Evolutionary conservation across 2,797 vertebrate species (phyloP), one percentile per base, ranked within the genome.

Genomic region (Euthynnus affinis): DNA sequence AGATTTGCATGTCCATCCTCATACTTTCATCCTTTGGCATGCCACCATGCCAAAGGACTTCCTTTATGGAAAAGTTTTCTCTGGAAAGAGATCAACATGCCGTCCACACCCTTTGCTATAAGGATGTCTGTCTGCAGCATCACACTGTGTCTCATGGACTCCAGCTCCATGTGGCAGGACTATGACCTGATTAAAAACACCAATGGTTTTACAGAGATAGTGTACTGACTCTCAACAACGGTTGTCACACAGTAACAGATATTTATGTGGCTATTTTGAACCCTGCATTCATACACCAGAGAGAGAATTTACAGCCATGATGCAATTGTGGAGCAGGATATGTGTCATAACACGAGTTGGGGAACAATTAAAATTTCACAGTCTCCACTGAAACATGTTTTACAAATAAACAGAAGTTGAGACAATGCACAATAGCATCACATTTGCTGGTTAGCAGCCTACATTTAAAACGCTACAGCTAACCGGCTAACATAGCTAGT

Each of bases 1-100:
- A 78, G 90, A 88, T 78, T 82, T 88, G 62, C 65, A 83, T 75
- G 72, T 69, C 40, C 62, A 76, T 88, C 57, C 78, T 84, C 64
- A 74, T 76, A 59, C 81, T 86, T 81, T 74, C 63, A 85, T 87
- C 72, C 74, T 84, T 69, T 72, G 76, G 79, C 71, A 78, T 77
- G 80, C 61, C 61, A 78, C 37, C 48, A 63, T 63, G 75, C 86
- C 69, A 88, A 71, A 86, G 75, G 73, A 88, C 87, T 89, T 92
- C 91, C 92, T 89, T 78, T 82, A 70, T 20, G 82, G 88, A 87
- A 91, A 88, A 68, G 37, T 53, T 84, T 86, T 75, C 72, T 74
- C 57, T 91, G 89, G 79, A 90, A 89, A 74, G 62, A 53, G 63
- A 87, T 85, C 82, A 86, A 81, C 71, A 70, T 78, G 71, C 72